Evolutionary conservation across 2,888 invertebrate genomes (phyloP).

Genomic region (Colletes collaris): DNA sequence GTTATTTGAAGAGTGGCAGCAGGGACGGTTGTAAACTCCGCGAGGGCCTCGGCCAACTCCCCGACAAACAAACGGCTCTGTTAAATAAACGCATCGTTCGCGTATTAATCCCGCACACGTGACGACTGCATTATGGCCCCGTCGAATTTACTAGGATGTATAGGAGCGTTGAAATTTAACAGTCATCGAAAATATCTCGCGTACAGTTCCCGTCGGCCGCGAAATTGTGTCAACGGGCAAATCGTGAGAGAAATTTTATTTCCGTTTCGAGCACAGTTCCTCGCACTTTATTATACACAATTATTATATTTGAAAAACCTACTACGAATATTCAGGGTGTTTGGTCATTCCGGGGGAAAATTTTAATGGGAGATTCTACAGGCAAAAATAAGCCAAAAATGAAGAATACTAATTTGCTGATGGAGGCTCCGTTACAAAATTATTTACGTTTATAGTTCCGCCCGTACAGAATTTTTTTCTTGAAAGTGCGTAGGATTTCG

Average conservation of each 20-base stretch:
- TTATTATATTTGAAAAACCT: too few relatives aligned
- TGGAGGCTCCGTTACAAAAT: too few relatives aligned
- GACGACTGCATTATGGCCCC: slow-evolving; percentile 59
- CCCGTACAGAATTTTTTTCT: too few relatives aligned
- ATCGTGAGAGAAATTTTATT: slow-evolving; percentile 23
- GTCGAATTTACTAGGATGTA: slow-evolving; percentile 44
- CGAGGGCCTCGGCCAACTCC: slow-evolving; percentile 28
- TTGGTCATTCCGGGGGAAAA: too few relatives aligned
- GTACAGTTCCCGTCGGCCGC: slow-evolving; percentile 25
- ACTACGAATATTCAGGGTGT: too few relatives aligned
- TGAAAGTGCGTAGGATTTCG: too few relatives aligned
- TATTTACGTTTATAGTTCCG: too few relatives aligned
- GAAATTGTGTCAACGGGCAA: slow-evolving; percentile 30
- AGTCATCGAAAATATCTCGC: slow-evolving; percentile 47
- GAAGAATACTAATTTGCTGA: too few relatives aligned
- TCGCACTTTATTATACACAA: too few relatives aligned
- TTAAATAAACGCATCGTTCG: slow-evolving; percentile 60
- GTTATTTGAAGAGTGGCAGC: slow-evolving; percentile 54
- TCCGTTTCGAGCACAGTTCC: neutral
- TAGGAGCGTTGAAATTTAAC: slow-evolving; percentile 39
- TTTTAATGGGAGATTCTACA: too few relatives aligned
- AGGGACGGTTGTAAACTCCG: slow-evolving; percentile 58
- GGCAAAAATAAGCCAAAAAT: too few relatives aligned
- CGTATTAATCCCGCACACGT: slow-evolving; percentile 60
- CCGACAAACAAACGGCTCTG: slow-evolving; percentile 56